A percentile compares a stretch with the other conserved stretches of the same genome.
These are phyloP conservation scores for Melipona bicolor DNA, from an alignment of 2,888 invertebrate genomes.

Conservation along the genomic window DNA sequence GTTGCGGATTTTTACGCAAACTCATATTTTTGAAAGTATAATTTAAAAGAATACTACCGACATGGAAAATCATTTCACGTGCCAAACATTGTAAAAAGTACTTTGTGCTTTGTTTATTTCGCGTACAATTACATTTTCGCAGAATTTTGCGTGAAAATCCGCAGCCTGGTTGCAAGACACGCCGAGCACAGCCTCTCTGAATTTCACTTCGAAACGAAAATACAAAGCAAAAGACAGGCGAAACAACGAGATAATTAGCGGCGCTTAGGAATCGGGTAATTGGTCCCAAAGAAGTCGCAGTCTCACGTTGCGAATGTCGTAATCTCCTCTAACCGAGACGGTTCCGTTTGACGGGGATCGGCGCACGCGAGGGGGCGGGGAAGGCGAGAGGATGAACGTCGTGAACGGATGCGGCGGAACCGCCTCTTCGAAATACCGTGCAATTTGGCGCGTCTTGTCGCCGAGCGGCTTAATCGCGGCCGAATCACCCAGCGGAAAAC, in stretches of 20 bases:
- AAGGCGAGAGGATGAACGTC: background rate
- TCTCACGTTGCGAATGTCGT: slow-evolving; percentile 5
- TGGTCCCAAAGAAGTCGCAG: slow-evolving; percentile 10
- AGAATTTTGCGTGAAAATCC: no score
- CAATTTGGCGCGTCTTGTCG: slow-evolving; percentile 67
- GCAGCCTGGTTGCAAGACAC: no score
- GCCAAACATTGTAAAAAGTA: no score
- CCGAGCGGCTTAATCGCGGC: slow-evolving; percentile 62
- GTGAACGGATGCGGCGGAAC: slow-evolving; percentile 24
- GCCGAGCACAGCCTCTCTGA: no score
- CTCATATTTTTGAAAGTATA: no score
- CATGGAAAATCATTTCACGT: no score
- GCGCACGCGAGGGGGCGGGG: background rate
- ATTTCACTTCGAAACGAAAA: no score
- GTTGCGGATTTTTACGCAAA: no score
- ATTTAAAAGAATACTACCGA: no score
- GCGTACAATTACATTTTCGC: no score
- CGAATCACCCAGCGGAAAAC: slow-evolving; percentile 60
- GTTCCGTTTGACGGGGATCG: slow-evolving; percentile 40
- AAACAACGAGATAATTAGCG: slow-evolving; percentile 34
- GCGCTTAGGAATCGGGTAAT: slow-evolving; percentile 14
- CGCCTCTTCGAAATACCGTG: slow-evolving; percentile 63
- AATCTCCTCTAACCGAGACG: background rate
- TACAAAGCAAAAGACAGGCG: background rate
- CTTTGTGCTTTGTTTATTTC: no score